Base-by-base conservation (phyloP, 1,140 invertebrate genomes). In the Amphibalanus amphitrite region DNA sequence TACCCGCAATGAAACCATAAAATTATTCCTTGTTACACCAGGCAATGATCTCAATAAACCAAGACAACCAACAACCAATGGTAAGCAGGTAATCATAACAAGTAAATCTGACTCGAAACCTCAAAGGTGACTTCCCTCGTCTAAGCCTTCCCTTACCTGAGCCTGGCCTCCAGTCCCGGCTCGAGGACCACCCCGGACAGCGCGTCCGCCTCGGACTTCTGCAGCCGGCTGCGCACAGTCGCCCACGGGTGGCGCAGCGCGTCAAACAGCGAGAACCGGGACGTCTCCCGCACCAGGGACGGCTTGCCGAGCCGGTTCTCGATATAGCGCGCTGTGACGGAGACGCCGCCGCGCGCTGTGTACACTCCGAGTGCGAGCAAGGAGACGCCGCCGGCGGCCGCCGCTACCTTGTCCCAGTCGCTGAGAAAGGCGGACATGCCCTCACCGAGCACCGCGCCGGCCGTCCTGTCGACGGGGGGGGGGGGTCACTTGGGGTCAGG, bases 221-320 rank as follows among this genome's bases (percentile, higher is more conserved):
- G 83, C 70, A 85, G 77, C 6, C 91, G 77, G 68, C 86, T 86
- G 76, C 92, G 85, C 0, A 87, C 75, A 26, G 88, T 88, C 75
- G 90, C 81, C 26, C 95, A 83, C 0, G 97, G 97, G 85, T 98
- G 94, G 79, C 88, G 91, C 0, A 95, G 40, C 0, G 87, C 83
- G 77, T 98, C 94, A 28, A 95, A 77, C 0, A 92, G 80, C 0
- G 93, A 93, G 75, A 99, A 89, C 73, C 96, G 85, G 0, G 96
- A 98, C 0, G 97, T 99, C 80, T 99, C 96, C 70, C 94, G 86
- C 4, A 99, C 92, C 8, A 99, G 82, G 0, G 90, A 93, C 0
- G 97, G 97, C 82, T 92, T 93, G 4, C 88, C 38, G 59, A 70
- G 23, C 29, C 29, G 25, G 25, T 30, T 72, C 25, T 29, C 59